These are phyloP conservation scores for Lasius fuliginosus DNA, from an alignment of 2,888 invertebrate species.

Conservation along the genomic window DNA sequence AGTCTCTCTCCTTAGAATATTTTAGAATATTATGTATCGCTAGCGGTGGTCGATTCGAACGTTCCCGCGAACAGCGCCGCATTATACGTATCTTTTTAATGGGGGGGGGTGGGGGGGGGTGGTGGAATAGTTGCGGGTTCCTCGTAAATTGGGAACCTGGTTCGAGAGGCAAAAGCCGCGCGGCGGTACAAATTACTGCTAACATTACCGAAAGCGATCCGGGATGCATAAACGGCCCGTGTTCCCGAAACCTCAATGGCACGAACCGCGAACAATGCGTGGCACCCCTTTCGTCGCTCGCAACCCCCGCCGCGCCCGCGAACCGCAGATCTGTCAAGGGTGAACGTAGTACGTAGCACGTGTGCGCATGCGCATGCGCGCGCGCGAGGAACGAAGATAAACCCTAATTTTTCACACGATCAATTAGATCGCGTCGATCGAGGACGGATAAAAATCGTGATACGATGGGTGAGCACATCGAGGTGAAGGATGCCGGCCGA, in stretches of 20 bases:
- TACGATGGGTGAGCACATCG: conserved; percentile 36
- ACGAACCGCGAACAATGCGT: conserved; percentile 52
- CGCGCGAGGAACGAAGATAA: conserved; percentile 21
- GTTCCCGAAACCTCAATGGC: conserved; percentile 66
- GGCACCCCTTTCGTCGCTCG: conserved; percentile 50
- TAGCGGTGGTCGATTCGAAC: not conserved
- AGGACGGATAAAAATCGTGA: conserved; percentile 46
- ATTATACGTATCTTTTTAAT: conserved; percentile 13
- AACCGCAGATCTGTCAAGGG: conserved; percentile 7
- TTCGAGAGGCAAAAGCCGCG: conserved; percentile 61
- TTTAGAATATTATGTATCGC: not conserved
- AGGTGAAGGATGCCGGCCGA: not conserved
- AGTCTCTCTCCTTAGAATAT: not conserved
- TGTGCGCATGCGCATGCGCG: not conserved
- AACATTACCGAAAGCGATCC: conserved; percentile 60
- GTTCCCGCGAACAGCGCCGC: not conserved
- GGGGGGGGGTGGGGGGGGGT: not conserved
- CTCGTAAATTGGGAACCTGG: conserved; percentile 59
- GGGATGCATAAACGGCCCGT: conserved; percentile 67
- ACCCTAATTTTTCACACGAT: conserved; percentile 55
- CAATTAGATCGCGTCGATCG: conserved; percentile 57
- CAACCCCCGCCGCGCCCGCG: not conserved
- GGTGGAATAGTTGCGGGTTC: conserved; percentile 37
- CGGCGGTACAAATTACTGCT: conserved; percentile 61
- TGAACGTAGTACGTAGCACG: not conserved